phyloP scores from a whole-genome alignment of 2,113 vertebrate species.

The Cyprinodon tularosa region DNA sequence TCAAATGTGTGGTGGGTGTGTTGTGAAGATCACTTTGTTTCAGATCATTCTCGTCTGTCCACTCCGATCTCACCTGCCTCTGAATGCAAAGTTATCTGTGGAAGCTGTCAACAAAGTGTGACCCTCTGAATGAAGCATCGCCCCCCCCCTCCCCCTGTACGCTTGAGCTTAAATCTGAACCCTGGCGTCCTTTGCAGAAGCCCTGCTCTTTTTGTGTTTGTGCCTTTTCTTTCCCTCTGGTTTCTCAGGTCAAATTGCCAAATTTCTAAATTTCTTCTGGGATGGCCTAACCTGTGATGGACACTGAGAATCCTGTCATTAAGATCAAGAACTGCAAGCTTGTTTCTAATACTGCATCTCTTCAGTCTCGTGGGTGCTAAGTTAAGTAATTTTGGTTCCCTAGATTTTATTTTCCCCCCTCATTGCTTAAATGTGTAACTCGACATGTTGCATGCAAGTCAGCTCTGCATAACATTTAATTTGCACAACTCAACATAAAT shows the following conservation, averaged over 20 bases:
- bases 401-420: conserved; percentile 46
- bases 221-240: conserved; percentile 64
- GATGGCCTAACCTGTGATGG: conserved; percentile 81
- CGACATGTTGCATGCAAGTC: conserved; percentile 77
- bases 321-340: conserved; percentile 80
- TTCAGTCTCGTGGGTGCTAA: conserved; percentile 77
- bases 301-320: conserved; percentile 80
- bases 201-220: conserved; percentile 70
- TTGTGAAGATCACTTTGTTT: conserved; percentile 83
- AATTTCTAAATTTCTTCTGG: conserved; percentile 57
- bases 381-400: conserved; percentile 82
- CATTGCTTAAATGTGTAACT: conserved; percentile 74
- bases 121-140: conserved; percentile 78
- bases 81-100: conserved; percentile 83
- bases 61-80: conserved; percentile 79
- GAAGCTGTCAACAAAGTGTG: conserved; percentile 77
- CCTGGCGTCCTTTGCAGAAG: conserved; percentile 71
- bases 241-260: conserved; percentile 80
- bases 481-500: conserved; percentile 44
- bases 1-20: conserved; percentile 78
- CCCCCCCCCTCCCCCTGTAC: conserved; percentile 68
- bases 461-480: conserved; percentile 74
- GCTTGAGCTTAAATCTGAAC: conserved; percentile 79
- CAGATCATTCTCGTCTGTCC: conserved; percentile 82
- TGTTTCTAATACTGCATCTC: conserved; percentile 81